Base-by-base conservation (phyloP, 2,113 vertebrate genomes). In the Alligator mississippiensis region DNA sequence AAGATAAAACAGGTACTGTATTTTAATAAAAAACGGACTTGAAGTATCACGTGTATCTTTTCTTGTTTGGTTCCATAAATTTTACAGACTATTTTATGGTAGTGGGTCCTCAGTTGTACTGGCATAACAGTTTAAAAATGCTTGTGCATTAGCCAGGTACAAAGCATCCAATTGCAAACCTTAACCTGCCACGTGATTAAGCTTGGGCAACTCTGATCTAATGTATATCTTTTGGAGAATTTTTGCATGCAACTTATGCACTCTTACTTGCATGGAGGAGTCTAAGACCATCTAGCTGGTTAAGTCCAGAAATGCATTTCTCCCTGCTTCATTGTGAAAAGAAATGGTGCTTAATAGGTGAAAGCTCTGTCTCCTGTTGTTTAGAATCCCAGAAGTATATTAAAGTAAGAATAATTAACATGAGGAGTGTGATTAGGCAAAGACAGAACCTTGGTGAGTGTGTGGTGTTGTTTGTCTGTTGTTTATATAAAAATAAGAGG, bases 1-100 rank as follows among this genome's bases (percentile, higher is more conserved):
- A 99, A 98, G 93, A 98, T 99, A 30, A 99, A 98, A 97, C 99
- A 99, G 99, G 99, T 99, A 98, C 15, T 55, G 24, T 21, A 9
- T 75, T 80, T 57, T 4, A 4, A 64, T 62, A 62, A 16, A 72
- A 55, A 59, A 4, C 4, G 4, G 30, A 22, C 60, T 55, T 12
- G 57, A 16, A 87, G 1, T 6, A 0, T 91, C 90, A 47, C 9
- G 63, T 85, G 78, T 55, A 1, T 27, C 14, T 82, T 15, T 84
- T 57, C 34, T 54, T 28, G 80, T 72, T 60, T 68, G 28, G 13
- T 47, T 91, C 87, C 58, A 1, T 58, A 12, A 30, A 72, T 85
- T 25, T 70, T 75, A 3, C 5, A 2, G 75, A 30, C 47, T 47
- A 47, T 47, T 47, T 47, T 47, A 47, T 47, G 47, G 47, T 62